Base-by-base conservation (phyloP, 2,113 vertebrate genomes). In the Benitochromis conjunctus region DNA sequence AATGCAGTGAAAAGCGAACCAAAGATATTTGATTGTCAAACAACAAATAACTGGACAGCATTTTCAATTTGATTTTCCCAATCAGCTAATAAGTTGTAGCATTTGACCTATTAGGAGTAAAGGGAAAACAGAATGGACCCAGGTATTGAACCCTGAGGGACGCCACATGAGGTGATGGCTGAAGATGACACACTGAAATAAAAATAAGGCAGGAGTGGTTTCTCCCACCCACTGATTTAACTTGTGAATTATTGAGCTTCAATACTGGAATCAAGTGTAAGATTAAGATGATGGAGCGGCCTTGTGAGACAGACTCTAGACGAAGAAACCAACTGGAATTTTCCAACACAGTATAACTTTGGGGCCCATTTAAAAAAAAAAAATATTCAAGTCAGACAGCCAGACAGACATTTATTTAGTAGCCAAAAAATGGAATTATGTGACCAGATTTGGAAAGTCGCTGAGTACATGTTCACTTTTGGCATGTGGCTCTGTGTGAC, bases 391-490 rank as follows among this genome's bases (percentile, higher is more conserved):
- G 10, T 62, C 41, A 53, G 9, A 41, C n/a, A 51, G 24, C 7
- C 9, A n/a, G 43, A 36, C 4, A 11, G 11, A 36, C 24, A 31
- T n/a, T 18, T 48, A 82, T 79, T 82, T 74, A 53, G 83, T 41
- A 81, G 41, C 26, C 71, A 76, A 76, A 76, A 24, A 6, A 86
- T 66, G 57, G 53, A 83, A 78, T 89, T 60, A 84, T 7, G 55
- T 14, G 71, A 83, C 60, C 74, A 82, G 81, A 83, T 91, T 88
- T 87, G 89, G 31, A 76, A 79, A 81, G 58, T 79, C 8, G 5
- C 48, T 71, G 80, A 84, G 57, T 60, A 31, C 62, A 83, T 88
- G 84, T 89, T 84, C 41, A 76, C 18, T 66, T 81, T 84, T 89
- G 84, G 81, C 86, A 60, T 10, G 29, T 62, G 62, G 12, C 54